phyloP scores from a whole-genome alignment of 2,888 invertebrate species.

The Caenorhabditis angaria region DNA sequence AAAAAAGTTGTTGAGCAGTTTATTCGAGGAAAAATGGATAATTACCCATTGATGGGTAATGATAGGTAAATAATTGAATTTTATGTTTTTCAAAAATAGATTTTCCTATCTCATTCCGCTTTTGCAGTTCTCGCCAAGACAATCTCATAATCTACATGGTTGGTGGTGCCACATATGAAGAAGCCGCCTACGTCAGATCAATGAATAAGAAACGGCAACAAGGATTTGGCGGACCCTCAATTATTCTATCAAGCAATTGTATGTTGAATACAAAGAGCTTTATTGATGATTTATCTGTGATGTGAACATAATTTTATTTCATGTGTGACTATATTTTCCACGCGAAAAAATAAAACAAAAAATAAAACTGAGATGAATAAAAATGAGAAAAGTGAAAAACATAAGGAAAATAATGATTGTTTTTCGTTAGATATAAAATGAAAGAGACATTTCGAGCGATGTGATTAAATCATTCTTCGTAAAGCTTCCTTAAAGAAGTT shows the following conservation, averaged over 20 bases:
- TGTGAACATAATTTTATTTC: conserved; percentile 1
- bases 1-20: conserved; percentile 84
- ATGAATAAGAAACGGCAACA: conserved; percentile 42
- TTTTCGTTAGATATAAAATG: no score
- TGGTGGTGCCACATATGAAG: conserved; percentile 86
- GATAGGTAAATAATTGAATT: conserved; percentile 19
- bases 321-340: no score
- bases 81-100: no score
- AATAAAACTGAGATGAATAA: no score
- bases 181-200: conserved; percentile 47
- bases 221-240: conserved; percentile 48
- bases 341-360: no score
- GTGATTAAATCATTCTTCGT: no score
- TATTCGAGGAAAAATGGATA: conserved; percentile 79
- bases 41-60: conserved; percentile 57
- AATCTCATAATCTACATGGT: conserved; percentile 95
- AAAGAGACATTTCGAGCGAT: no score
- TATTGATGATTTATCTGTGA: neutral
- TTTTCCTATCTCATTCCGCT: no score
- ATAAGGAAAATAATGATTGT: no score
- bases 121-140: conserved; percentile 79
- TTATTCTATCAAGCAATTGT: conserved; percentile 58
- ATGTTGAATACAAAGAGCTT: conserved; percentile 58
- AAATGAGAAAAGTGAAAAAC: no score
- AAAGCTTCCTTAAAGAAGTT: no score